phyloP scores from a whole-genome alignment of 2,113 vertebrate genomes.

The Phalacrocorax carbo region DNA sequence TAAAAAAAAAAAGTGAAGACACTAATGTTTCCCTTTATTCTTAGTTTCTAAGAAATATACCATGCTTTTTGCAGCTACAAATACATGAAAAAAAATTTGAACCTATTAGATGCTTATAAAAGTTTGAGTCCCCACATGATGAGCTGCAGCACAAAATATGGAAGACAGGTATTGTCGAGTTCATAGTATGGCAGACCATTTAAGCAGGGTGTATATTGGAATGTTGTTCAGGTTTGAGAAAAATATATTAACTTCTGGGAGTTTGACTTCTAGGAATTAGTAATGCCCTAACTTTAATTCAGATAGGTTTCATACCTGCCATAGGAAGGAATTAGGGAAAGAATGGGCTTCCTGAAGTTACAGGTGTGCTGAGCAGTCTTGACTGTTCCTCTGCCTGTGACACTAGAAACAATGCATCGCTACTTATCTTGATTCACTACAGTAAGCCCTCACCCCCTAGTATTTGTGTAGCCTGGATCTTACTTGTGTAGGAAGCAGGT shows the following conservation, averaged over 20 bases:
- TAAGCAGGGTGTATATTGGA: neutral
- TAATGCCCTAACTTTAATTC: neutral
- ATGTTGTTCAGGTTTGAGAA: neutral
- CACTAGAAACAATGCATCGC: neutral
- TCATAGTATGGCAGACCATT: neutral
- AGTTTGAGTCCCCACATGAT: neutral
- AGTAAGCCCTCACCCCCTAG: neutral
- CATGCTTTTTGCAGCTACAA: neutral
- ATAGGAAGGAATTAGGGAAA: neutral
- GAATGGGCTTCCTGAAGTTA: neutral
- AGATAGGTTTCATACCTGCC: neutral
- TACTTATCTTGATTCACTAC: neutral
- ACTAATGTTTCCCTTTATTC: neutral
- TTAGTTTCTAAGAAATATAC: neutral
- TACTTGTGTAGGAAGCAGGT: neutral
- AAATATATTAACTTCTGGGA: neutral
- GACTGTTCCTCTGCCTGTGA: neutral
- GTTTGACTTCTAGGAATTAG: neutral
- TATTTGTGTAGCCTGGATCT: neutral
- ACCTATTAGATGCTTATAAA: neutral
- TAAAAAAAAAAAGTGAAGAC: neutral
- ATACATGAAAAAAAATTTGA: neutral
- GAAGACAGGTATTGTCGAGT: neutral
- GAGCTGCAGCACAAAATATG: neutral
- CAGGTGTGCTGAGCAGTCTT: neutral